phyloP scores from a whole-genome alignment of 1,140 invertebrate species.

The Ectropis grisescens region DNA sequence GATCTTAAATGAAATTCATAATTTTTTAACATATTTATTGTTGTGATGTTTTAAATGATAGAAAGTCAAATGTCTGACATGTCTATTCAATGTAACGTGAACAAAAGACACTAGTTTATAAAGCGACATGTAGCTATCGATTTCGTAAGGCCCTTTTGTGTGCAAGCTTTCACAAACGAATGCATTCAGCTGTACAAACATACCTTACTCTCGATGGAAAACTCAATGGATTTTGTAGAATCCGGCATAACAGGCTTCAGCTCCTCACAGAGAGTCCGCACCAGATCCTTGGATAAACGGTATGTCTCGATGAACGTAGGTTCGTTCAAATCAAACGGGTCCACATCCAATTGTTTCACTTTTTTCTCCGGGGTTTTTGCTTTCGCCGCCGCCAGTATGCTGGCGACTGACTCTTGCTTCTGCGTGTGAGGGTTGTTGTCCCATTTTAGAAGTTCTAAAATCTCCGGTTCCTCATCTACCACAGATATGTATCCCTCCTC shows the following conservation, averaged over 20 bases:
- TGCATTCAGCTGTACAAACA: no score
- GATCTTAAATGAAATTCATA: no score
- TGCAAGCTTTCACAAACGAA: no score
- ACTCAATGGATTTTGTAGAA: conserved; percentile 48
- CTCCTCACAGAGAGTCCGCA: conserved; percentile 43
- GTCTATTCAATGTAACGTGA: no score
- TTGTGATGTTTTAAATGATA: no score
- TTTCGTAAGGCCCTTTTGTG: no score
- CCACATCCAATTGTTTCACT: conserved; percentile 32
- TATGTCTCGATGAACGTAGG: conserved; percentile 43
- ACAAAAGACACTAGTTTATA: no score
- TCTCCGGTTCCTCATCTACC: conserved; percentile 56
- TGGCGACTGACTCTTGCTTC: conserved; percentile 30
- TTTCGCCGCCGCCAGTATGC: conserved; percentile 31
- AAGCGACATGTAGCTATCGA: no score
- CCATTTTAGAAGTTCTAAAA: conserved; percentile 57
- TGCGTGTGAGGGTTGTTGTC: conserved; percentile 46
- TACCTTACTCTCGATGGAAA: conserved; percentile 56
- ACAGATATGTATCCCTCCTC: conserved; percentile 59
- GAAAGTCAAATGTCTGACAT: no score
- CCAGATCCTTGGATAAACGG: conserved; percentile 46
- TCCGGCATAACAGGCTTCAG: conserved; percentile 54
- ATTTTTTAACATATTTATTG: no score
- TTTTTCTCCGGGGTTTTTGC: conserved; percentile 47
- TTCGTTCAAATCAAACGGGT: conserved; percentile 51